Evolutionary conservation across 2,113 vertebrate species (phyloP).

Genomic region (Cranoglanis bouderius): DNA sequence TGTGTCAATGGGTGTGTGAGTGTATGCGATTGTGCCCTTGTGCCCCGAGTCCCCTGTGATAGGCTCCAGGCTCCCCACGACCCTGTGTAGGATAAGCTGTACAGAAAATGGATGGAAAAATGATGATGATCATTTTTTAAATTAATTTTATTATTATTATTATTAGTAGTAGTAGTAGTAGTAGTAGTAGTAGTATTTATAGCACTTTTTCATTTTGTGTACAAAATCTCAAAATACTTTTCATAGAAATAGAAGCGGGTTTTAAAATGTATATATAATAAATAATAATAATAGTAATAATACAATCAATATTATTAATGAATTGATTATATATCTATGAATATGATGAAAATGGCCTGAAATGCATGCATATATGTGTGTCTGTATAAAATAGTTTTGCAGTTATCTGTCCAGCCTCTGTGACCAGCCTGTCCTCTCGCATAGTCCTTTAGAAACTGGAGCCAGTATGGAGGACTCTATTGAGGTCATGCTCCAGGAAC

Average conservation of each 20-base stretch:
- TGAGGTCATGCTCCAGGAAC: conserved; percentile 50
- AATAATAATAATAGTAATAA: not conserved
- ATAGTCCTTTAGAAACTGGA: not conserved
- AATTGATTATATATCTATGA: not conserved
- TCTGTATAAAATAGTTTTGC: not conserved
- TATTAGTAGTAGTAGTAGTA: no score
- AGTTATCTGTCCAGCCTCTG: not conserved
- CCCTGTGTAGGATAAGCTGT: no score
- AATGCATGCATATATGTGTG: not conserved
- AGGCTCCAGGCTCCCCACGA: no score
- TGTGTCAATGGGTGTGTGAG: no score
- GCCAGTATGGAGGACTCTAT: conserved; percentile 54
- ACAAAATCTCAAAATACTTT: no score
- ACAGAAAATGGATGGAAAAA: no score
- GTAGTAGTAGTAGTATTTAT: not conserved
- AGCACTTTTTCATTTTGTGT: not conserved
- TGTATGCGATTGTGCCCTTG: no score
- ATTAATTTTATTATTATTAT: no score
- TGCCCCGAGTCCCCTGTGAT: no score
- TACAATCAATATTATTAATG: not conserved
- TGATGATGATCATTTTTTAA: no score
- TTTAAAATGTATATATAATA: not conserved
- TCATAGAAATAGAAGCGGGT: not conserved
- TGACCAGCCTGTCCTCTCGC: not conserved
- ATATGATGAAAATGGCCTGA: not conserved